These are phyloP conservation scores for Raphicerus campestris DNA, from an alignment of 2,113 vertebrate genomes.

Conservation along the genomic window DNA sequence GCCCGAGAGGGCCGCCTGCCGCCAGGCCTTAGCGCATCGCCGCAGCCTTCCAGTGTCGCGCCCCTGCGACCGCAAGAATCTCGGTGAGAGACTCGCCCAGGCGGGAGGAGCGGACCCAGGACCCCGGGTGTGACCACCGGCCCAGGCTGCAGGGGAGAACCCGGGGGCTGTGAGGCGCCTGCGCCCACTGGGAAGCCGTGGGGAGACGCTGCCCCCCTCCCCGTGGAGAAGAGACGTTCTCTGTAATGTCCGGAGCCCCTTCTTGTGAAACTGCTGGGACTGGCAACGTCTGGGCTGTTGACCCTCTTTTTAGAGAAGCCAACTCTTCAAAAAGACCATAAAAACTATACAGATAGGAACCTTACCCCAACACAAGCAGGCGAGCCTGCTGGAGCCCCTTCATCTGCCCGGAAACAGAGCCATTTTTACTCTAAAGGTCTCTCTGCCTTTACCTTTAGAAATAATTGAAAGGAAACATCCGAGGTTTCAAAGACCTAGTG, in stretches of 20 bases:
- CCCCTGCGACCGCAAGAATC: constrained; percentile 73
- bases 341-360: neutral
- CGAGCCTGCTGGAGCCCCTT: neutral
- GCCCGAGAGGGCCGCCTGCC: constrained; percentile 72
- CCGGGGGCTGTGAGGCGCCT: neutral
- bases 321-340: neutral
- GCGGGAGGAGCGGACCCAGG: neutral
- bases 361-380: neutral
- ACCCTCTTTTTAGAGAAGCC: neutral
- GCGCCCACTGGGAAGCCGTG: neutral
- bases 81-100: constrained; percentile 65
- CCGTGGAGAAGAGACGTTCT: neutral
- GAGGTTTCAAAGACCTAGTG: neutral
- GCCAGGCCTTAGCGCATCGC: constrained; percentile 79
- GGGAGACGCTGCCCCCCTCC: neutral
- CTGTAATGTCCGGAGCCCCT: neutral
- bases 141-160: neutral
- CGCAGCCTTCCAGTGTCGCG: constrained; percentile 68
- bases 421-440: neutral
- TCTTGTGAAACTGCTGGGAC: neutral
- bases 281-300: neutral
- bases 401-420: neutral
- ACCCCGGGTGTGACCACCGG: neutral
- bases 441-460: neutral
- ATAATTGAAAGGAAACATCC: neutral